phyloP scores from a whole-genome alignment of 2,888 invertebrate species.

The Plebejus melissa region DNA sequence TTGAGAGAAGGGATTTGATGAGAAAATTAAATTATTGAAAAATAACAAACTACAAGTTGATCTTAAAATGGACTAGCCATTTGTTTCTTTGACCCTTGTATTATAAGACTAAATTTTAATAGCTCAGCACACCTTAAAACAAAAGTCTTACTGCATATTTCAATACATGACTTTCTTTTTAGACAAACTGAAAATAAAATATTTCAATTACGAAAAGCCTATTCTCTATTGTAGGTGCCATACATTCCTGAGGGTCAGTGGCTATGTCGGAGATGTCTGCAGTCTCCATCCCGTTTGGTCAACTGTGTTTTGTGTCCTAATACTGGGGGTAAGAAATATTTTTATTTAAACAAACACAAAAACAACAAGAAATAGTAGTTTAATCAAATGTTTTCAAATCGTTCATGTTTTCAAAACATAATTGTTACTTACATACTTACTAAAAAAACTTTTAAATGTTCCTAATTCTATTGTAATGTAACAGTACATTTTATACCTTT shows the following conservation, averaged over 20 bases:
- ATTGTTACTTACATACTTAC: no score
- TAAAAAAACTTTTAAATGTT: no score
- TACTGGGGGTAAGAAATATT: constrained; percentile 82
- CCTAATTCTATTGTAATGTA: not conserved
- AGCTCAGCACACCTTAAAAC: no score
- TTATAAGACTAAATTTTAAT: no score
- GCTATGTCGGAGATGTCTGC: constrained; percentile 96
- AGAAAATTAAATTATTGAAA: no score
- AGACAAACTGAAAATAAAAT: not conserved
- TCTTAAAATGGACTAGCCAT: no score
- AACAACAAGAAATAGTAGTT: no score
- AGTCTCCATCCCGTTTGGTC: constrained; percentile 97
- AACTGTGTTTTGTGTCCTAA: constrained; percentile 99
- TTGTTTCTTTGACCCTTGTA: no score
- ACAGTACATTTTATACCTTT: not conserved
- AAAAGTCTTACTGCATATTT: not conserved
- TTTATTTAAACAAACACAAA: not conserved
- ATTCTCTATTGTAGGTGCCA: constrained; percentile 75
- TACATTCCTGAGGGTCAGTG: constrained; percentile 99
- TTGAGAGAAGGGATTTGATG: no score
- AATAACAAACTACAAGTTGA: no score
- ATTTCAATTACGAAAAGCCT: not conserved
- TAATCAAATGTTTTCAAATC: no score
- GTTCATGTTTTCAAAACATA: no score
- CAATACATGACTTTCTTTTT: not conserved